These are phyloP conservation scores for Tetrapedia diversipes DNA, from an alignment of 2,888 invertebrate species.

Conservation along the genomic window DNA sequence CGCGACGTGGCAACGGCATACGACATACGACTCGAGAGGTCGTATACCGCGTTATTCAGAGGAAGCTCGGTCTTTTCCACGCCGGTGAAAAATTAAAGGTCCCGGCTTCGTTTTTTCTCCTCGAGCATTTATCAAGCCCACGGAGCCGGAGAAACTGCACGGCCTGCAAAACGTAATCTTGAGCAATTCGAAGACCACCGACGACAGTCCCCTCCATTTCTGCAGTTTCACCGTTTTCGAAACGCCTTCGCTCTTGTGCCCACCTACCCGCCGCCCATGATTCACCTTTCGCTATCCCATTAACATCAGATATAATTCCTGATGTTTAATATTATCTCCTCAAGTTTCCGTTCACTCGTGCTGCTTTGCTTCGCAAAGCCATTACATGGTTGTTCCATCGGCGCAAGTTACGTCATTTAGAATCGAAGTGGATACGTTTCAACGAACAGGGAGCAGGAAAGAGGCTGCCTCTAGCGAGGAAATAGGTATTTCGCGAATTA, in stretches of 20 bases:
- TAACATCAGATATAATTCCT: conserved; percentile 46
- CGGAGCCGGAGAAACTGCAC: conserved; percentile 73
- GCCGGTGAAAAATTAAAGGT: conserved; percentile 75
- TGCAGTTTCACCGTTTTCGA: conserved; percentile 57
- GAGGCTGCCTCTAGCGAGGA: too few species aligned
- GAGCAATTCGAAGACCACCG: conserved; percentile 76
- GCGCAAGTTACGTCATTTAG: too few species aligned
- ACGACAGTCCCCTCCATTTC: conserved; percentile 63
- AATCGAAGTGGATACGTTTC: too few species aligned
- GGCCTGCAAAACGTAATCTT: conserved; percentile 78
- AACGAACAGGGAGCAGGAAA: too few species aligned
- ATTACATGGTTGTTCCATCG: too few species aligned
- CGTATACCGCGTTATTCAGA: conserved; percentile 58
- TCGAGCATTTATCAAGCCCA: conserved; percentile 76
- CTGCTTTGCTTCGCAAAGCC: too few species aligned
- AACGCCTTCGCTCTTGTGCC: conserved; percentile 16
- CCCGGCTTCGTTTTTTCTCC: conserved; percentile 70
- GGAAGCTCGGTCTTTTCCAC: conserved; percentile 45
- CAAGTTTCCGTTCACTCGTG: not conserved
- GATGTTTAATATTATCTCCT: conserved; percentile 17
- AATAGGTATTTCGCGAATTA: too few species aligned
- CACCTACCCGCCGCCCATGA: conserved; percentile 36
- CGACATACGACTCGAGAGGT: not conserved
- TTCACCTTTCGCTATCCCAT: conserved; percentile 35
- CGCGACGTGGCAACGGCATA: not conserved